Evolutionary conservation across 1,140 invertebrate species (phyloP).

Genomic region (Leptonema lineaticorne): DNA sequence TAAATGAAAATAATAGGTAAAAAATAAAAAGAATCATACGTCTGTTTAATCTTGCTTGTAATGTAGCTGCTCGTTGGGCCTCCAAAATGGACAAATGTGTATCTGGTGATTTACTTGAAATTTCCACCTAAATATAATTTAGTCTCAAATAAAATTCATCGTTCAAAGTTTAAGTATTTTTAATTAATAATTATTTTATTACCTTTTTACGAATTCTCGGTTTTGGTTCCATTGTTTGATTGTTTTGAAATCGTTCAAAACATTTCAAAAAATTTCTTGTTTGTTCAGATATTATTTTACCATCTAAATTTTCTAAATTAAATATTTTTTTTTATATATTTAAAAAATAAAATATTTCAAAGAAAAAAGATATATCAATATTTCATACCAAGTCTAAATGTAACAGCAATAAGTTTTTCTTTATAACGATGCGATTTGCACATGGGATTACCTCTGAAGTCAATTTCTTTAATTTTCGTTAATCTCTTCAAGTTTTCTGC

Average conservation of each 20-base stretch:
- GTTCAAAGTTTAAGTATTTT: neutral
- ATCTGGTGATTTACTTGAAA: slow-evolving; percentile 24
- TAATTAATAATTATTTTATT: neutral
- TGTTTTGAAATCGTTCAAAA: slow-evolving; percentile 51
- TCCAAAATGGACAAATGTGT: slow-evolving; percentile 30
- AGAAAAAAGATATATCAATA: neutral
- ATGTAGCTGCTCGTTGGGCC: slow-evolving; percentile 24
- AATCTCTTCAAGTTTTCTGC: slow-evolving; percentile 57
- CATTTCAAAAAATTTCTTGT: slow-evolving; percentile 56
- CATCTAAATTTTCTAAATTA: slow-evolving; percentile 47
- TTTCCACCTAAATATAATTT: neutral
- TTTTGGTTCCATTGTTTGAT: neutral
- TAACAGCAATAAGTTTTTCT: slow-evolving; percentile 65
- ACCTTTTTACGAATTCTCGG: neutral
- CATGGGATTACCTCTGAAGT: slow-evolving; percentile 63
- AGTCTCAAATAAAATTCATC: neutral
- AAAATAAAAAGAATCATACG: slow-evolving; percentile 21
- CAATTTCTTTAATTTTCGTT: slow-evolving; percentile 55
- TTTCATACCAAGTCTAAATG: slow-evolving; percentile 57
- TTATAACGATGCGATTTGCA: slow-evolving; percentile 60
- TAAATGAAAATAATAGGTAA: neutral
- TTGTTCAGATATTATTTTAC: slow-evolving; percentile 52
- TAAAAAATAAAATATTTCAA: slow-evolving; percentile 20
- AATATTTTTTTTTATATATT: slow-evolving; percentile 2
- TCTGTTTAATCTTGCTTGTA: slow-evolving; percentile 28